Conservation (phyloP, 2,888 invertebrate genomes). For the Listrodromus nycthemerus region DNA sequence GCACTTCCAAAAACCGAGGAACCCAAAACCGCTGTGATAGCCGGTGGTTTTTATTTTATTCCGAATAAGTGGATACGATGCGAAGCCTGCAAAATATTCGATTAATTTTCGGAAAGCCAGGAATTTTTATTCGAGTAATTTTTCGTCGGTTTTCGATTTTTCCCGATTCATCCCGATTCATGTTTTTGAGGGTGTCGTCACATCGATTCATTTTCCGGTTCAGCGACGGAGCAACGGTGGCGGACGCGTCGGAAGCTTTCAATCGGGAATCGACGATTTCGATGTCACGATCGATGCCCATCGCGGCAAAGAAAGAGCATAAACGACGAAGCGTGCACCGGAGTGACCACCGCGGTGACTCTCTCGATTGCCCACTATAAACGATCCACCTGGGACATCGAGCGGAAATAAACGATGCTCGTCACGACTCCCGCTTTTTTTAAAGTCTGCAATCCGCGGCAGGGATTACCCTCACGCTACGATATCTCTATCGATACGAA, state of each 20-base stretch:
- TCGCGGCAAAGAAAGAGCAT: slow-evolving; percentile 45
- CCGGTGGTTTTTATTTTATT: slow-evolving; percentile 2
- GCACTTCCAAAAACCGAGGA: background rate
- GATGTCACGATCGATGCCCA: slow-evolving; percentile 50
- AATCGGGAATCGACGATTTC: slow-evolving; percentile 8
- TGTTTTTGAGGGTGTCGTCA: no score
- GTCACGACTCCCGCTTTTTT: slow-evolving; percentile 27
- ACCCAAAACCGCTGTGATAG: background rate
- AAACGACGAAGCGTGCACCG: slow-evolving; percentile 41
- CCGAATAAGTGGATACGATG: background rate
- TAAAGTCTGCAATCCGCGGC: slow-evolving; percentile 35
- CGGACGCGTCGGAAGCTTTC: background rate
- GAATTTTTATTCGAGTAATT: no score
- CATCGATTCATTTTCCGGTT: background rate
- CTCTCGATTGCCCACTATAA: slow-evolving; percentile 52
- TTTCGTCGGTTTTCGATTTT: no score
- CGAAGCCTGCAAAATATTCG: no score
- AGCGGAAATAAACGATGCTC: slow-evolving; percentile 61
- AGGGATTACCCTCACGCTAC: background rate
- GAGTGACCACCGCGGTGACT: slow-evolving; percentile 53
- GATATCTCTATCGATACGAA: slow-evolving; percentile 7
- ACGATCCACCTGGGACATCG: slow-evolving; percentile 55
- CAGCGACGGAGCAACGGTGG: background rate
- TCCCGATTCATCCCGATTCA: background rate
- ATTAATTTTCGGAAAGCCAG: no score